Evolutionary conservation across 2,113 vertebrate genomes (phyloP).

Genomic region (Charadrius vociferus): DNA sequence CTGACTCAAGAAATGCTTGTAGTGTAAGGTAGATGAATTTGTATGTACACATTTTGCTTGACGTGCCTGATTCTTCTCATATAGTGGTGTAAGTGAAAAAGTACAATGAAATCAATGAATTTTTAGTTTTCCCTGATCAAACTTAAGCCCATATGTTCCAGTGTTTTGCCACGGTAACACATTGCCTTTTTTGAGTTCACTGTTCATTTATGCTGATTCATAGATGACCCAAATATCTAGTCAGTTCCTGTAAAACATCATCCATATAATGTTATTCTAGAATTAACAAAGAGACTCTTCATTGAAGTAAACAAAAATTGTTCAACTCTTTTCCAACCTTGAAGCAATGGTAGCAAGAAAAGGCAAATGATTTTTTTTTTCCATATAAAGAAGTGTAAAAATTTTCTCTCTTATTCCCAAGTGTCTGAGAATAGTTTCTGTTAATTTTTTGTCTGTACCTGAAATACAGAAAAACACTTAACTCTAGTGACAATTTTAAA

Average conservation of each 20-base stretch:
- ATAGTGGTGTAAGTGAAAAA: background rate
- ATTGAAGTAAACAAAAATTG: background rate
- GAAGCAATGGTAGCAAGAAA: background rate
- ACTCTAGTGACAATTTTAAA: background rate
- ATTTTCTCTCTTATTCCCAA: background rate
- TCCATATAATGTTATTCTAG: background rate
- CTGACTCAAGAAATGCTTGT: background rate
- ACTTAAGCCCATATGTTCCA: background rate
- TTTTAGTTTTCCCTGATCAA: background rate
- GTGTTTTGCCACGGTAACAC: background rate
- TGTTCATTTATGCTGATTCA: background rate
- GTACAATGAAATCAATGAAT: background rate
- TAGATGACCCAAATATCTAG: background rate
- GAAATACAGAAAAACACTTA: background rate
- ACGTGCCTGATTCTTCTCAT: background rate
- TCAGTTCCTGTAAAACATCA: background rate
- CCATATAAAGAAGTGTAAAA: background rate
- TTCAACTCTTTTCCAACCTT: background rate
- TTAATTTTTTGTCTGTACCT: background rate
- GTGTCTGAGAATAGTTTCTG: background rate
- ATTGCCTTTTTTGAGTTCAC: background rate
- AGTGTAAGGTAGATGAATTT: background rate
- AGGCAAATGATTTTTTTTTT: background rate
- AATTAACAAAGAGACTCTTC: background rate
- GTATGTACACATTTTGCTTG: background rate